Evolutionary conservation across 2,888 invertebrate species (phyloP).

Genomic region (Sipha maydis): DNA sequence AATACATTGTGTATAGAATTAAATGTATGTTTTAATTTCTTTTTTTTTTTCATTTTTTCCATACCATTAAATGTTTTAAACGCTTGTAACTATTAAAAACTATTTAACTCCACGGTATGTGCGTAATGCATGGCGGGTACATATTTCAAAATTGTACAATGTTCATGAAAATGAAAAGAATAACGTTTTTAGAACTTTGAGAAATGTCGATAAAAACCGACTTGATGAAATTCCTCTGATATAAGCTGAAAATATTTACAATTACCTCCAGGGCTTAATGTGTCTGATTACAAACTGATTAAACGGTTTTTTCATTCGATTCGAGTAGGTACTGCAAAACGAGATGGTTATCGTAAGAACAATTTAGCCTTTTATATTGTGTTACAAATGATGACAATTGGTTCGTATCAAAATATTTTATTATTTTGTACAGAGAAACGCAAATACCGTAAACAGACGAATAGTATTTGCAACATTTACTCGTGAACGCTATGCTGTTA

Average conservation of each 20-base stretch:
- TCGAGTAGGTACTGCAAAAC: neutral
- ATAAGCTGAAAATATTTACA: slow-evolving; percentile 31
- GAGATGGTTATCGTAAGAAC: too few relatives aligned
- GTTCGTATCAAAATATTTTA: neutral
- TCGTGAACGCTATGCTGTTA: neutral
- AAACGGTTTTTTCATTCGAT: slow-evolving; percentile 13
- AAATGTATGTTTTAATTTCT: slow-evolving; percentile 31
- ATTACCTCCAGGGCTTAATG: slow-evolving; percentile 11
- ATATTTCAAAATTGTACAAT: slow-evolving; percentile 33
- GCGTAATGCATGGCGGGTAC: slow-evolving; percentile 33
- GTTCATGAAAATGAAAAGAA: slow-evolving; percentile 42
- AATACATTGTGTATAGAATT: slow-evolving; percentile 24
- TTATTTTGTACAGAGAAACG: neutral
- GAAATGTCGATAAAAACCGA: slow-evolving; percentile 15
- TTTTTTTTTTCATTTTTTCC: slow-evolving; percentile 20
- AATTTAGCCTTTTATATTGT: too few relatives aligned
- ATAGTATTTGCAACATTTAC: neutral
- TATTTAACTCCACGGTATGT: slow-evolving; percentile 31
- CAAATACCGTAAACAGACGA: neutral
- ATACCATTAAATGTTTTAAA: slow-evolving; percentile 42
- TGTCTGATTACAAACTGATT: slow-evolving; percentile 11
- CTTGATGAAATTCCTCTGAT: slow-evolving; percentile 37
- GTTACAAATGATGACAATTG: neutral
- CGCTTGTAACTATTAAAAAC: slow-evolving; percentile 36
- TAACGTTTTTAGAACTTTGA: slow-evolving; percentile 38